Percentiles rank a stretch among this genome's conserved stretches.
These are phyloP conservation scores for Hirtodrosophila confusa DNA, from an alignment of 2,888 invertebrate genomes.

Conservation along the genomic window DNA sequence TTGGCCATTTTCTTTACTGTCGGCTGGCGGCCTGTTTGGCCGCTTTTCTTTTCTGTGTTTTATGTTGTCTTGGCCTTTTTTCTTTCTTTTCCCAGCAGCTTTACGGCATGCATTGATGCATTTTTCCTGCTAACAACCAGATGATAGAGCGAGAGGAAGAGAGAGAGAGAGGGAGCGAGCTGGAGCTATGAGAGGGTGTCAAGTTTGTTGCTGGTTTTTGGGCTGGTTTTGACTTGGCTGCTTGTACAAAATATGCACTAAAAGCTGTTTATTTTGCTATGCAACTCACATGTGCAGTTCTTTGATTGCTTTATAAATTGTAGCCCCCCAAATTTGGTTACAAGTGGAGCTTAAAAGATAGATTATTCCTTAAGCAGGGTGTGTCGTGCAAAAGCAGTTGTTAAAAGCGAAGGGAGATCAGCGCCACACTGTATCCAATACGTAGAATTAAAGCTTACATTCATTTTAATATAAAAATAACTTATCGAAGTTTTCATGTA, in stretches of 20 bases:
- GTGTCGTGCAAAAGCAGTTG: too few relatives aligned
- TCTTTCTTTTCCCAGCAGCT: conserved; percentile 20
- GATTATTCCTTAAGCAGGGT: too few relatives aligned
- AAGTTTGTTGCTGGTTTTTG: conserved; percentile 41
- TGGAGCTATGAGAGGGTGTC: conserved; percentile 20
- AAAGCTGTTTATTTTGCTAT: conserved; percentile 66
- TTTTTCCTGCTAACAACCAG: conserved; percentile 76
- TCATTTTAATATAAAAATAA: background rate
- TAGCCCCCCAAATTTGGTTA: conserved; percentile 27
- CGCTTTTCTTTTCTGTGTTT: conserved; percentile 66
- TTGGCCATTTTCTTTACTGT: conserved; percentile 63
- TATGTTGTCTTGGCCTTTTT: conserved; percentile 64
- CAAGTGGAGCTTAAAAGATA: conserved; percentile 22
- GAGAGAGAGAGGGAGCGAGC: too few relatives aligned
- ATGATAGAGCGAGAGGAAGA: conserved; percentile 23
- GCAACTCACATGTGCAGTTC: conserved; percentile 37
- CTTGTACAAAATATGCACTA: conserved; percentile 72
- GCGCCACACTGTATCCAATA: too few relatives aligned
- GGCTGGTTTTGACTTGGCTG: conserved; percentile 45
- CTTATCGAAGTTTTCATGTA: too few relatives aligned
- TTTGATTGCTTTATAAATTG: conserved; percentile 29
- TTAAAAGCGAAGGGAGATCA: too few relatives aligned
- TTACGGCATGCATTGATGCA: conserved; percentile 74
- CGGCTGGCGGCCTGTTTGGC: conserved; percentile 67
- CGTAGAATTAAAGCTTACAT: background rate